Evolutionary conservation across 2,888 invertebrate genomes (phyloP), one percentile per base, ranked within the genome.

Genomic region (Drosophila siamana): DNA sequence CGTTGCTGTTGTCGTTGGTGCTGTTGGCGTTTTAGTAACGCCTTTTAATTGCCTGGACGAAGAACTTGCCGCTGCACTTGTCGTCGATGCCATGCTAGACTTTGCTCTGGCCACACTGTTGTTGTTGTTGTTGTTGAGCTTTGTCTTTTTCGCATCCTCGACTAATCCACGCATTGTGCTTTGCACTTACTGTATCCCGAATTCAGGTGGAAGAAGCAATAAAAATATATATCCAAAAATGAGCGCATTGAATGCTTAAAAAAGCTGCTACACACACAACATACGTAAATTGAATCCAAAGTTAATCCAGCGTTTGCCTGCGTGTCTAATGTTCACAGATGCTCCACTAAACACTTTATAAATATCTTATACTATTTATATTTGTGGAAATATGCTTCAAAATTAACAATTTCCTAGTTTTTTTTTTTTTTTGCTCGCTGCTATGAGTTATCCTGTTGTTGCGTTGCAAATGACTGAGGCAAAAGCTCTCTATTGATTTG

Each of bases 61-160:
- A 16, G 86, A 75, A 56, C 88, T 89, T n/a, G 33, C 33, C 5
- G 33, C 33, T 69, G 82, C 88, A 30, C 75, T 91, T 43, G 87
- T 64, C 69, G 66, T 44, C 11, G 69, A 40, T 22, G 63, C 38
- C 69, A 46, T 47, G 69, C 36, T 15, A 7, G 69, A 30, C 56
- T 50, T 61, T 7, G 38, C 66, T 48, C 64, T 76, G 59, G 60
- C 61, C 51, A 38, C 43, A 36, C 61, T 62, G 61, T 48, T 60
- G 19, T 54, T 74, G 54, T 54, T 80, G 26, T 61, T 82, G 43
- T 81, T 90, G 65, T 83, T 88, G 57, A 88, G 62, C 65, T 90
- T 91, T 59, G 89, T 77, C 74, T 90, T 91, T 69, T 89, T 92
- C 22, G 90, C 79, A 74, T 91, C 91, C 75, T 91, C 91, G 71